These are phyloP conservation scores for Mythimna loreyi DNA, from an alignment of 2,888 invertebrate species.

Conservation along the genomic window DNA sequence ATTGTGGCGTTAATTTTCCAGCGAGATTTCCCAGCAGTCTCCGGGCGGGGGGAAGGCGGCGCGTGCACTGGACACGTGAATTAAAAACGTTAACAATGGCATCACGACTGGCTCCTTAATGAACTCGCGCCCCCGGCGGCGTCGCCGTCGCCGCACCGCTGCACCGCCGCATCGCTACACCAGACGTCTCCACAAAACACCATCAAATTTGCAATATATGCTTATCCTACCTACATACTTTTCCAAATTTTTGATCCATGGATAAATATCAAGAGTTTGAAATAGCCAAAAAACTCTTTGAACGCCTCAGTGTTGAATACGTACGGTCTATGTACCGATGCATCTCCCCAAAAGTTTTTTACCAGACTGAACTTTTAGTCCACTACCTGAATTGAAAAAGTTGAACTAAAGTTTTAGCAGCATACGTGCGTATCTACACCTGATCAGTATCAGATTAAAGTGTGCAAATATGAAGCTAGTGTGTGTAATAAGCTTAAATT, in stretches of 20 bases:
- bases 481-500: neutral
- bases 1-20: slow-evolving; percentile 89
- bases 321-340: neutral
- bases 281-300: neutral
- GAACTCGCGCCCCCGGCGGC: slow-evolving; percentile 77
- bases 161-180: slow-evolving; percentile 34
- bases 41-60: slow-evolving; percentile 77
- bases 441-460: neutral
- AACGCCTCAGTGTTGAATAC: neutral
- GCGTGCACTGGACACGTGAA: slow-evolving; percentile 90
- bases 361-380: neutral
- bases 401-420: neutral
- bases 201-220: slow-evolving; percentile 63
- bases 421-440: neutral
- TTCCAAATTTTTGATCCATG: neutral
- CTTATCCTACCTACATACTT: slow-evolving; percentile 4
- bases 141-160: slow-evolving; percentile 42
- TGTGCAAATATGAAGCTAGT: neutral
- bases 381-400: slow-evolving; percentile 2
- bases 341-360: slow-evolving; percentile 3
- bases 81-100: slow-evolving; percentile 90
- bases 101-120: slow-evolving; percentile 85
- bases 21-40: slow-evolving; percentile 89
- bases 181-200: slow-evolving; percentile 61
- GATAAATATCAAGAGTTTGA: neutral